phyloP scores from a whole-genome alignment of 2,113 vertebrate species.

The Trichomycterus rosablanca region DNA sequence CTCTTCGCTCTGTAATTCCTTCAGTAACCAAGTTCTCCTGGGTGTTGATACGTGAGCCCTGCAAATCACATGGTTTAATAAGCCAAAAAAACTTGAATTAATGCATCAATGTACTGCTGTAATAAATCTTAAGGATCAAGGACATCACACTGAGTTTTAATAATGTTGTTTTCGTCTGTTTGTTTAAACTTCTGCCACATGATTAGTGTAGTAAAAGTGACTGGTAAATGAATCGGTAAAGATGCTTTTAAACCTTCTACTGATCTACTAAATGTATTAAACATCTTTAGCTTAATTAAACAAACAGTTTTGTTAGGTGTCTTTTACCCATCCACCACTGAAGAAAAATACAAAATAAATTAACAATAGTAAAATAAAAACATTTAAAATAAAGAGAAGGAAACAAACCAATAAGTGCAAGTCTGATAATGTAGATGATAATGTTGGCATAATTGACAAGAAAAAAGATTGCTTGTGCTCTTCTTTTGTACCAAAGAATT shows the following conservation, averaged over 20 bases:
- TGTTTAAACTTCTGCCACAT: no score
- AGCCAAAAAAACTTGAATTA: not conserved
- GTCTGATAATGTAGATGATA: constrained; percentile 4
- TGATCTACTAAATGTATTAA: no score
- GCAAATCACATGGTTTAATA: not conserved
- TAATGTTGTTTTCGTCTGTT: no score
- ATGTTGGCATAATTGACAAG: constrained; percentile 1
- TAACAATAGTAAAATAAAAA: not conserved
- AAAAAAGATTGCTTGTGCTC: not conserved
- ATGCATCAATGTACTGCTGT: no score
- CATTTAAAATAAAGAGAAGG: not conserved
- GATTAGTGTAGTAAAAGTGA: not conserved
- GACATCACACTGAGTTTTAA: no score
- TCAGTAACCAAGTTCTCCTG: constrained; percentile 17
- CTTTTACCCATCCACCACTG: no score
- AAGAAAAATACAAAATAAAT: no score
- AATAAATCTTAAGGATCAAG: no score
- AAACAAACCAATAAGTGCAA: constrained; percentile 21
- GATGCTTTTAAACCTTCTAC: no score
- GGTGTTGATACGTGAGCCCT: constrained; percentile 37
- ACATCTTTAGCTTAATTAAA: no score
- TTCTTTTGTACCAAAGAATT: not conserved
- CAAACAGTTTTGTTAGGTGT: no score
- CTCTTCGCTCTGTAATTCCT: constrained; percentile 1
- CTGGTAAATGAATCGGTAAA: no score